phyloP scores from a whole-genome alignment of 2,113 vertebrate genomes.

The Pipa parva region DNA sequence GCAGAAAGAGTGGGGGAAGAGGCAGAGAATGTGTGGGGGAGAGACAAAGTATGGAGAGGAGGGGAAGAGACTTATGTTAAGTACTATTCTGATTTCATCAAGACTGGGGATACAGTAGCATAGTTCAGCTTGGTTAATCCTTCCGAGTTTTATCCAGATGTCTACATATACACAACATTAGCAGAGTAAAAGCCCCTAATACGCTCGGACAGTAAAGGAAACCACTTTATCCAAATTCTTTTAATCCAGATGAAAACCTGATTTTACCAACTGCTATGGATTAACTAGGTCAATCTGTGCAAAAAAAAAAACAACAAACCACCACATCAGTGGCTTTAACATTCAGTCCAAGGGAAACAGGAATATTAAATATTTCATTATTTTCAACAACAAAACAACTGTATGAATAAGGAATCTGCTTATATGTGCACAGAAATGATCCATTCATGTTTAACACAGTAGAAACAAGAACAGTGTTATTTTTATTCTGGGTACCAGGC shows the following conservation, averaged over 20 bases:
- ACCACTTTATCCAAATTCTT: conserved; percentile 32
- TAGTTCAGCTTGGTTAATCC: conserved; percentile 28
- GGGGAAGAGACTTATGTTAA: too few relatives aligned
- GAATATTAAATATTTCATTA: too few relatives aligned
- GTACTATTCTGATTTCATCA: conserved; percentile 34
- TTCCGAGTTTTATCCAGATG: conserved; percentile 29
- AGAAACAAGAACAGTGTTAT: too few relatives aligned
- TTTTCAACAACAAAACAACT: too few relatives aligned
- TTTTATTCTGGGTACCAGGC: too few relatives aligned
- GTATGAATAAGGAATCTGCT: too few relatives aligned
- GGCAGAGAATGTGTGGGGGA: too few relatives aligned
- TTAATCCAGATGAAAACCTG: conserved; percentile 40
- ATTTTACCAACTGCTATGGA: conserved; percentile 28
- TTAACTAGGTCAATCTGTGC: conserved; percentile 29
- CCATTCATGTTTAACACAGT: too few relatives aligned
- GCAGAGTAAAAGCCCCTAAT: conserved; percentile 33
- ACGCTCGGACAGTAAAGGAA: conserved; percentile 13
- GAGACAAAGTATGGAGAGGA: too few relatives aligned
- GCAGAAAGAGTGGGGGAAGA: too few relatives aligned
- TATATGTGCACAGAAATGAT: too few relatives aligned
- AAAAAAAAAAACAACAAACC: neutral
- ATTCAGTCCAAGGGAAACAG: neutral
- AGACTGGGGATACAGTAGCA: conserved; percentile 5
- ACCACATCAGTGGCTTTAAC: neutral
- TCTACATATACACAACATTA: conserved; percentile 13